Evolutionary conservation across 2,888 invertebrate species (phyloP).

Genomic region (Trichopoda pennipes): DNA sequence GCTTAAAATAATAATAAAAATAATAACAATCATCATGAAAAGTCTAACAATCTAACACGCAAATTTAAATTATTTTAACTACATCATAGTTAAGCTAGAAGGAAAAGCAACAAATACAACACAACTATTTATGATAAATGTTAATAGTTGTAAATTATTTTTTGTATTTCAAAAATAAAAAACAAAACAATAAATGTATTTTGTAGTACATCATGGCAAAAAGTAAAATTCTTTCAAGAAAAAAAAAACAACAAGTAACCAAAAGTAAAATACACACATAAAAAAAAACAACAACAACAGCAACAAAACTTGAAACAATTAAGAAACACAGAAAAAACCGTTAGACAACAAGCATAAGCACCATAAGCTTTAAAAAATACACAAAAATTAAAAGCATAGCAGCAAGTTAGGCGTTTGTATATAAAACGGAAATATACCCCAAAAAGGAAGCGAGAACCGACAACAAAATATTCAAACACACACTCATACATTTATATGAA

Average conservation of each 20-base stretch:
- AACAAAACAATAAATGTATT: slow-evolving; percentile 4
- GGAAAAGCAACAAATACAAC: slow-evolving; percentile 34
- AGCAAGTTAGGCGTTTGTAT: slow-evolving; percentile 47
- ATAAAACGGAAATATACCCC: slow-evolving; percentile 60
- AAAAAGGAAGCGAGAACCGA: slow-evolving; percentile 64
- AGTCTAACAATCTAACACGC: slow-evolving; percentile 16
- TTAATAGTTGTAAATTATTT: neutral
- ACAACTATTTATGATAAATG: slow-evolving; percentile 24
- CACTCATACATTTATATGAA: slow-evolving; percentile 2
- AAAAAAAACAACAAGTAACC: slow-evolving; percentile 25
- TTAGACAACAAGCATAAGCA: slow-evolving; percentile 59
- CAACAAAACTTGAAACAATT: slow-evolving; percentile 12
- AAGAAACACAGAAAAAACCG: slow-evolving; percentile 31
- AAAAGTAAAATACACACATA: slow-evolving; percentile 38
- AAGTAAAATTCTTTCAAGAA: neutral
- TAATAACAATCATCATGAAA: slow-evolving; percentile 2
- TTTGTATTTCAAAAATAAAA: slow-evolving; percentile 17
- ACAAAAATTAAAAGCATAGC: slow-evolving; percentile 26
- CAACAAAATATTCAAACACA: slow-evolving; percentile 28
- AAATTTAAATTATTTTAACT: slow-evolving; percentile 40
- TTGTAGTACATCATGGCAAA: slow-evolving; percentile 13
- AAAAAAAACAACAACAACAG: slow-evolving; percentile 16
- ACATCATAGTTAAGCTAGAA: neutral
- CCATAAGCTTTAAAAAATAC: slow-evolving; percentile 39
- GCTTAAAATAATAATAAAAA: slow-evolving; percentile 18